Base-by-base conservation (phyloP, 2,113 vertebrate genomes). In the Etia nguti region DNA sequence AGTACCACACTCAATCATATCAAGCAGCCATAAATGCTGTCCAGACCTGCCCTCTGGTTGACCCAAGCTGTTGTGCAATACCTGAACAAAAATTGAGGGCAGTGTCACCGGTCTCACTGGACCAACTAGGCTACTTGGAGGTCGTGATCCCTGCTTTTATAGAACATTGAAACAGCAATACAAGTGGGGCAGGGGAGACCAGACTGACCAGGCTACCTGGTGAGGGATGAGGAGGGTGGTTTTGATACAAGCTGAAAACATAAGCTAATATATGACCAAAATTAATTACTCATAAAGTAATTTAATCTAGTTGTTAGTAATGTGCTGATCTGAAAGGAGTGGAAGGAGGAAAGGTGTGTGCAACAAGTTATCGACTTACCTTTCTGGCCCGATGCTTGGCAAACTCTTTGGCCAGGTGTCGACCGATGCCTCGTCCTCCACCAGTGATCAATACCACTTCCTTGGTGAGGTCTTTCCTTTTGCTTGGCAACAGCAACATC, bases 391-490 rank as follows among this genome's bases (percentile, higher is more conserved):
- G 97, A 82, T 97, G 97, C 75, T 92, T 95, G 6, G 98, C 97
- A 20, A 99, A 99, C 94, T 99, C 98, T 88, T 93, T 95, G 38
- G 98, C 99, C 92, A 99, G 96, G 93, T 98, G 97, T 36, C 98
- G 97, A 3, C 99, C 99, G 94, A 99, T 99, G 94, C 99, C 99
- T 81, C 98, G 94, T 92, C 99, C 99, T 70, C 99, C 98, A 11
- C 99, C 99, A 75, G 99, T 99, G 95, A 99, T 95, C 92, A 99
- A 96, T 50, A 99, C 98, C 89, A 93, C 97, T 90, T 99, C 98
- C 92, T 92, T 94, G 88, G 92, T 90, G 95, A 99, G 95, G 93
- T 97, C 97, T 87, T 97, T 97, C 79, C 95, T 96, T 73, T 93
- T 95, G 94, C 95, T 93, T 16, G 98, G 97, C 90, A 98, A 75